Percentiles rank a stretch among this genome's conserved stretches.
These are phyloP conservation scores for Picus viridis DNA, from an alignment of 2,797 vertebrate genomes.

Conservation along the genomic window DNA sequence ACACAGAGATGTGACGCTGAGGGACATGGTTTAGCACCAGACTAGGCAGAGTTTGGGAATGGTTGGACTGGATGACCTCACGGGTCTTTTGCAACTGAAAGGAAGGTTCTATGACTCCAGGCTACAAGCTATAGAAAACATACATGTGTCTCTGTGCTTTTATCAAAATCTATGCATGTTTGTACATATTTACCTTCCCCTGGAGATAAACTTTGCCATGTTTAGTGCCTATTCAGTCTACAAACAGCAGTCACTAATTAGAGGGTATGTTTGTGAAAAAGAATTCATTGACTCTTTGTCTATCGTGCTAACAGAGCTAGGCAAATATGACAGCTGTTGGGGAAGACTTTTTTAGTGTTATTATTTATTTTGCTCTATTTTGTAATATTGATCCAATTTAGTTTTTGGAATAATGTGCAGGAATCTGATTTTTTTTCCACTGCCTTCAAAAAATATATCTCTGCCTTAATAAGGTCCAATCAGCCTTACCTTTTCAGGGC, in stretches of 20 bases:
- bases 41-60: too few species aligned
- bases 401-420: neutral
- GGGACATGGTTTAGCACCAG: too few species aligned
- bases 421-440: neutral
- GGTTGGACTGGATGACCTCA: too few species aligned
- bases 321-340: neutral
- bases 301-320: neutral
- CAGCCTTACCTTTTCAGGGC: neutral
- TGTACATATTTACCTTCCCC: neutral
- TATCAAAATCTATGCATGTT: neutral
- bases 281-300: neutral
- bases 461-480: neutral
- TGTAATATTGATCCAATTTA: neutral
- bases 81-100: too few species aligned
- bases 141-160: neutral
- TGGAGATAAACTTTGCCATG: neutral
- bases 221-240: neutral
- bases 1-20: too few species aligned
- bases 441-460: neutral
- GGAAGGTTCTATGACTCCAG: too few species aligned
- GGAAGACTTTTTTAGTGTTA: neutral
- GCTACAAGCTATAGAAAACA: neutral
- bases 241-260: constrained; percentile 9
- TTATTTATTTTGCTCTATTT: neutral
- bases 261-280: neutral